A percentile compares a stretch with the other conserved stretches of the same genome.
Evolutionary conservation across 2,888 invertebrate species (phyloP).

Genomic region (Pyrrhosoma nymphula): DNA sequence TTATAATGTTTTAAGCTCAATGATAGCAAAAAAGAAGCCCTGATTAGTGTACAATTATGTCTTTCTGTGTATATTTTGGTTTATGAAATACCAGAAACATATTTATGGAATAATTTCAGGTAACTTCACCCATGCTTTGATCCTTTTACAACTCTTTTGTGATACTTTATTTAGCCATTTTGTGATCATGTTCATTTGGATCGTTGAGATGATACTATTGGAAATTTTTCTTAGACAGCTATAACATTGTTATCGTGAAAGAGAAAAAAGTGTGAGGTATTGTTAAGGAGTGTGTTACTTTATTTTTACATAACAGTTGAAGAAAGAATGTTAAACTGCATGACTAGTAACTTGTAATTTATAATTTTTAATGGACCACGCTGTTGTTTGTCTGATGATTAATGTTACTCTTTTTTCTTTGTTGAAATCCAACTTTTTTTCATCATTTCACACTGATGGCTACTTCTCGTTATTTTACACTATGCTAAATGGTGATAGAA

Average conservation of each 20-base stretch:
- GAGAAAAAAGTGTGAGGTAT: background rate
- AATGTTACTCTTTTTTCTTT: background rate
- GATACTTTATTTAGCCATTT: background rate
- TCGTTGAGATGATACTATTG: background rate
- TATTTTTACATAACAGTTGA: constrained; percentile 21
- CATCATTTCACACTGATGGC: background rate
- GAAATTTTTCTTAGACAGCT: background rate
- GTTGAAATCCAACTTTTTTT: background rate
- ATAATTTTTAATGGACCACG: background rate
- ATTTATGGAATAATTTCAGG: background rate
- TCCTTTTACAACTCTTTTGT: background rate
- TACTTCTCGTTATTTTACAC: background rate
- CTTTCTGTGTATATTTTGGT: background rate
- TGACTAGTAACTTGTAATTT: background rate
- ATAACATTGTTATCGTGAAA: background rate
- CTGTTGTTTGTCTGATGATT: background rate
- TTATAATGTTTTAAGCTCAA: constrained; percentile 1
- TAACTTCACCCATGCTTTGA: background rate
- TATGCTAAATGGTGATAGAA: background rate
- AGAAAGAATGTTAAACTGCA: background rate
- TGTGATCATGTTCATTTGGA: background rate
- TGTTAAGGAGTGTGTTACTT: constrained; percentile 4
- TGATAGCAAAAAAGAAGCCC: background rate
- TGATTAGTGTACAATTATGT: background rate
- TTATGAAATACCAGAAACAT: background rate